Base-by-base conservation (phyloP, 2,113 vertebrate genomes). In the Suncus etruscus region DNA sequence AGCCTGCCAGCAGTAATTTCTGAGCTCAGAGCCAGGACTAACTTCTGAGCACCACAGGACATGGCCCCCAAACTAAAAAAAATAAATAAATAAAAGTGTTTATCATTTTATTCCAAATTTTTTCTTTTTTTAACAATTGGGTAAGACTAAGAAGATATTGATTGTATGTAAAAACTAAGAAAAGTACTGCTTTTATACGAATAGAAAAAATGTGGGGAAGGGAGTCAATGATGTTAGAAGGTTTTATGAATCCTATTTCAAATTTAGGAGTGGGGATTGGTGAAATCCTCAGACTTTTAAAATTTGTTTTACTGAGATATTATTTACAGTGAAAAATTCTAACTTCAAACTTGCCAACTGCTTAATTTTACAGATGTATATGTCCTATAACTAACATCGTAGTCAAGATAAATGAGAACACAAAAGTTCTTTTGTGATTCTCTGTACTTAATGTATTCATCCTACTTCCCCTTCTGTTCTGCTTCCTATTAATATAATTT, bases 121-220 rank as follows among this genome's bases (percentile, higher is more conserved):
- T 9, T 81, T 22, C 51, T 84, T 68, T 27, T 90, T 72, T 93
- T 93, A 47, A 51, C 12, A 15, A 75, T 58, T 58, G 54, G 73
- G 69, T 31, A 70, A 83, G 83, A 93, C 82, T 68, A 89, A 91
- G 11, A 39, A 51, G 47, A 16, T 0, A 84, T 89, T 86, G 79
- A 2, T 63, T 84, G 70, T 79, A 45, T 76, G 27, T 69, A 68
- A 79, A 88, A 79, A 50, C 12, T 32, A 63, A 81, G 80, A 73
- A 91, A 78, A 89, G 63, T 81, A 24, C 0, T 61, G 1, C 12
- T 80, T 74, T 84, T 54, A 68, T 70, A 31, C 86, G 58, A 89
- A 91, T 75, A 74, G n/a, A 63, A 78, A 4, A 78, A 29, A 72
- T 89, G 48, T 86, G 15, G 54, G 27, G 48, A 83, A 47, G 2